These are phyloP conservation scores for Neodon shergylaensis DNA, from an alignment of 2,113 vertebrate species.

Conservation along the genomic window DNA sequence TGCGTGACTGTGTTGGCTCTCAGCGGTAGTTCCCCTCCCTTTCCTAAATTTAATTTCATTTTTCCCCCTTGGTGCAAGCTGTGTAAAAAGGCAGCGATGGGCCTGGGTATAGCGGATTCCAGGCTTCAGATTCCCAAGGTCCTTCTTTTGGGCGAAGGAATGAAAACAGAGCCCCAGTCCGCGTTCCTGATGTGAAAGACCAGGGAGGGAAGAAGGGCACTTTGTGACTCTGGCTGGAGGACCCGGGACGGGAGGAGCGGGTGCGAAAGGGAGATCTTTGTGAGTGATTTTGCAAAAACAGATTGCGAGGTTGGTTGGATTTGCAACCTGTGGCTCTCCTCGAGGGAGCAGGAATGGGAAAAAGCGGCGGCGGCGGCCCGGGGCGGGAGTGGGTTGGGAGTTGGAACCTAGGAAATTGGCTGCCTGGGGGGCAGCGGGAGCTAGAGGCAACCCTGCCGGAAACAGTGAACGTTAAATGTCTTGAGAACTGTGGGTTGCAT, in stretches of 20 bases:
- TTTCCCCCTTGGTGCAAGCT: conserved; percentile 35
- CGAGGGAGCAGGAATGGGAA: conserved; percentile 53
- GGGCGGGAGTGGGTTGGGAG: conserved; percentile 55
- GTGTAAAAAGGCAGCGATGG: conserved; percentile 13
- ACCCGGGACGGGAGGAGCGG: conserved; percentile 21
- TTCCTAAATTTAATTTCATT: conserved; percentile 68
- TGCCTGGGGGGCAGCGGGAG: conserved; percentile 36
- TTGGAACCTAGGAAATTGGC: conserved; percentile 45
- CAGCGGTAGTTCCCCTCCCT: conserved; percentile 59
- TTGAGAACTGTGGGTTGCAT: conserved; percentile 52
- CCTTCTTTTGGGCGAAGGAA: conserved; percentile 10
- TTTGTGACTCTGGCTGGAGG: conserved; percentile 15
- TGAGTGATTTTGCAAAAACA: conserved; percentile 70
- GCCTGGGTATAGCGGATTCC: conserved; percentile 39
- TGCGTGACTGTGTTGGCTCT: conserved; percentile 76
- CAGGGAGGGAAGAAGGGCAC: conserved; percentile 48
- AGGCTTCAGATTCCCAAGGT: conserved; percentile 53
- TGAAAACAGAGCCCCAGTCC: conserved; percentile 23
- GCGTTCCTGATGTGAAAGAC: conserved; percentile 38
- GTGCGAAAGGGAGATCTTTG: conserved; percentile 58
- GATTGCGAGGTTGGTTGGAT: conserved; percentile 72
- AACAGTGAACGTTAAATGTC: conserved; percentile 55
- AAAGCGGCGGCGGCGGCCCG: conserved; percentile 61
- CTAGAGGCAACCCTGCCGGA: conserved; percentile 47
- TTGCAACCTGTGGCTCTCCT: conserved; percentile 81